A percentile compares a stretch with the other conserved stretches of the same genome.
Conservation (phyloP, 2,888 invertebrate genomes). For the Stratiomys singularior region DNA sequence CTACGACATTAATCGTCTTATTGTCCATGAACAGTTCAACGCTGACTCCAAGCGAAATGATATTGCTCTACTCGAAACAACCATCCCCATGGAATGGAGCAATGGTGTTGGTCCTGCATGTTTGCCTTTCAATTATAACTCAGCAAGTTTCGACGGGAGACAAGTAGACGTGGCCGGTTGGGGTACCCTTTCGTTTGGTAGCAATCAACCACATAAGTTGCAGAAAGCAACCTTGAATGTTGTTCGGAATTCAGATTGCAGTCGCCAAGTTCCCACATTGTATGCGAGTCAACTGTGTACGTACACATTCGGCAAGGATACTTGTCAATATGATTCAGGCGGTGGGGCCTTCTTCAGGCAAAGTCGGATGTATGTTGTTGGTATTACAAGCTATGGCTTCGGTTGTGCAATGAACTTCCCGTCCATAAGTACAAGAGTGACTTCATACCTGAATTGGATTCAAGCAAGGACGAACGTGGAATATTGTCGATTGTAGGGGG, state of each 20-base stretch:
- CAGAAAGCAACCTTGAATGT: slow-evolving; percentile 65
- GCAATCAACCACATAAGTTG: slow-evolving; percentile 62
- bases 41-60: slow-evolving; percentile 45
- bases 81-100: slow-evolving; percentile 44
- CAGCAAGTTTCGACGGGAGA: slow-evolving; percentile 19
- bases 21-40: slow-evolving; percentile 42
- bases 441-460: slow-evolving; percentile 68
- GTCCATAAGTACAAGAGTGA: slow-evolving; percentile 67
- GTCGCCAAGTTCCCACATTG: slow-evolving; percentile 52
- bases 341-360: slow-evolving; percentile 67
- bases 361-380: slow-evolving; percentile 62
- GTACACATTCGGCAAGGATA: slow-evolving; percentile 60
- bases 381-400: slow-evolving; percentile 66
- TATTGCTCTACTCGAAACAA: slow-evolving; percentile 48
- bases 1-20: slow-evolving; percentile 41
- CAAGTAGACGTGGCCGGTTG: slow-evolving; percentile 59
- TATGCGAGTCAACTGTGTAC: slow-evolving; percentile 61
- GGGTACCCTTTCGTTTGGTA: slow-evolving; percentile 66
- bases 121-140: slow-evolving; percentile 49
- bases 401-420: slow-evolving; percentile 65
- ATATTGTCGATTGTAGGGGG: slow-evolving; percentile 11
- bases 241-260: slow-evolving; percentile 62
- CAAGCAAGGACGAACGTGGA: slow-evolving; percentile 19
- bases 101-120: slow-evolving; percentile 50
- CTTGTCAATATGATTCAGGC: slow-evolving; percentile 66